Conservation (phyloP, 1,140 invertebrate species). For the Cotesia chilonis region DNA sequence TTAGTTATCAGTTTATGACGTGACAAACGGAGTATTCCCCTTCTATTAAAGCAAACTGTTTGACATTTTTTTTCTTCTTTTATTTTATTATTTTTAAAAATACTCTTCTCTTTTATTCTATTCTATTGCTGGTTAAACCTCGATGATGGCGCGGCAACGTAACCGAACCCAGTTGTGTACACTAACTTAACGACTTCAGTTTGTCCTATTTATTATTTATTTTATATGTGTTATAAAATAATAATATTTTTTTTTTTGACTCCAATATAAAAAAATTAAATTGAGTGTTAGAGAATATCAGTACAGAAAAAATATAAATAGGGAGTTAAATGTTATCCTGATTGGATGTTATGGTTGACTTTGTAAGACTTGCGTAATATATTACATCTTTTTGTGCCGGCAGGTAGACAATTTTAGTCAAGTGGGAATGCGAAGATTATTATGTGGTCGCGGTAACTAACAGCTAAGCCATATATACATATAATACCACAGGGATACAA, state of each 20-base stretch:
- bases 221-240: too few relatives aligned
- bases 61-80: background rate
- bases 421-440: too few relatives aligned
- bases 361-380: too few relatives aligned
- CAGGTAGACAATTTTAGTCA: too few relatives aligned
- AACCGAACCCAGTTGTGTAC: conserved; percentile 9
- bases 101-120: background rate
- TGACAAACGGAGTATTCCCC: conserved; percentile 16
- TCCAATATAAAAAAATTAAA: too few relatives aligned
- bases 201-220: conserved; percentile 8
- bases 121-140: background rate
- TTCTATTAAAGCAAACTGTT: conserved; percentile 5
- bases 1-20: conserved; percentile 22
- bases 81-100: background rate
- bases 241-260: too few relatives aligned
- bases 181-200: background rate
- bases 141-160: too few relatives aligned
- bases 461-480: background rate
- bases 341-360: too few relatives aligned
- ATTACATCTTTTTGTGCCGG: too few relatives aligned
- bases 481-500: conserved; percentile 20
- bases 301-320: too few relatives aligned
- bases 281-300: too few relatives aligned
- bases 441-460: conserved; percentile 4
- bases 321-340: too few relatives aligned